Conservation (phyloP, 2,113 vertebrate species). For the Gymnorhina tibicen region DNA sequence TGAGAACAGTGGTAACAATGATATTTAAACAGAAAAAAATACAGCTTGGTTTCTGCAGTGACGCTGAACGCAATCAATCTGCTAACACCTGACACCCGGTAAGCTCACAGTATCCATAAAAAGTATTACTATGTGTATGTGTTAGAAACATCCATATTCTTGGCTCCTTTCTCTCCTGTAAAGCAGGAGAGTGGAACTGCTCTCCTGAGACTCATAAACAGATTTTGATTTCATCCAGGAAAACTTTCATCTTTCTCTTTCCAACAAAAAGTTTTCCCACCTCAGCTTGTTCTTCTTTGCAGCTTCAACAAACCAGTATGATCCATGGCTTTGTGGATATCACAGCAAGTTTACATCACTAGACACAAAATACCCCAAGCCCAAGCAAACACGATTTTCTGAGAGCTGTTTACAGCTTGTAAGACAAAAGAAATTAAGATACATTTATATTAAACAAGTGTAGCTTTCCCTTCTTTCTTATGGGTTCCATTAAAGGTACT, state of each 20-base stretch:
- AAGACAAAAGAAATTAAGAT: neutral
- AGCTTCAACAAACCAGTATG: neutral
- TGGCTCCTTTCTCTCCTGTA: neutral
- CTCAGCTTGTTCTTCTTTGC: neutral
- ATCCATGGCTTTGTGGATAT: neutral
- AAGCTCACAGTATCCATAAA: neutral
- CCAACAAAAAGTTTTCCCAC: neutral
- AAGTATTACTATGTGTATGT: neutral
- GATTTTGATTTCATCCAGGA: constrained; percentile 11
- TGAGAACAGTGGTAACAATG: neutral
- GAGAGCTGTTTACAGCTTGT: neutral
- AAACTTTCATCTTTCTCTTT: neutral
- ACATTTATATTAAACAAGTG: neutral
- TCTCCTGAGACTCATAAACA: constrained; percentile 9
- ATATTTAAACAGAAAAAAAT: neutral
- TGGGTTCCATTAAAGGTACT: neutral
- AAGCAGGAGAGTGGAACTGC: neutral
- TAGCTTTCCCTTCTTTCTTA: neutral
- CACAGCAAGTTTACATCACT: neutral
- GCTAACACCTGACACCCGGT: neutral
- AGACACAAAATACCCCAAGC: neutral
- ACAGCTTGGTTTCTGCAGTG: neutral
- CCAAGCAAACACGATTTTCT: neutral
- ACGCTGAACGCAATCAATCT: neutral
- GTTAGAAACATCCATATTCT: constrained; percentile 20